Evolutionary conservation across 2,113 vertebrate species (phyloP).

Genomic region (Dissostichus mawsoni): DNA sequence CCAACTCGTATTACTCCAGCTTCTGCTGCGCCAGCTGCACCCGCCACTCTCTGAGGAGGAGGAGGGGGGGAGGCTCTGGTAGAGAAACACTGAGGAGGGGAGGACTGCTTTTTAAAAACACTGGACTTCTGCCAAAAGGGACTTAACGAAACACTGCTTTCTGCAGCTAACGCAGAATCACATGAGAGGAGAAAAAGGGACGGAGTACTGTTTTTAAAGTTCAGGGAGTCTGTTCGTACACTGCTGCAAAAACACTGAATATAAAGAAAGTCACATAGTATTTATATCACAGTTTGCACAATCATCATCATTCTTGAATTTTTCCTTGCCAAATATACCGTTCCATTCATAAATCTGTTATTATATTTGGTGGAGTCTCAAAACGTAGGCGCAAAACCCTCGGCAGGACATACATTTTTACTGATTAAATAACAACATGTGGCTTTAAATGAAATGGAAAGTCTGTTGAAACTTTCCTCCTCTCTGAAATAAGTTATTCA

Average conservation of each 20-base stretch:
- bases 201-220: not conserved
- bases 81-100: not conserved
- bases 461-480: constrained; percentile 3
- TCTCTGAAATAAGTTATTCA: constrained; percentile 48
- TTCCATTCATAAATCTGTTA: no score
- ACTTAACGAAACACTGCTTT: not conserved
- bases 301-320: no score
- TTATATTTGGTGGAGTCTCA: no score
- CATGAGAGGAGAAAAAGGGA: no score
- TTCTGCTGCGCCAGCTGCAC: constrained; percentile 97
- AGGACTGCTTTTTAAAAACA: constrained; percentile 5
- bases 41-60: constrained; percentile 59
- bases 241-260: not conserved
- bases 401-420: no score
- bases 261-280: not conserved
- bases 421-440: not conserved
- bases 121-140: constrained; percentile 48
- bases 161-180: not conserved
- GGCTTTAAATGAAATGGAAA: not conserved
- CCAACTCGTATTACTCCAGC: constrained; percentile 91
- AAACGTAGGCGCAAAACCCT: no score
- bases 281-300: no score
- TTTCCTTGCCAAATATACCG: no score
- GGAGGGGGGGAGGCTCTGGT: constrained; percentile 45
- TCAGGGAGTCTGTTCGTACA: constrained; percentile 2